phyloP scores from a whole-genome alignment of 2,888 invertebrate genomes.

The Lydus trimaculatus region DNA sequence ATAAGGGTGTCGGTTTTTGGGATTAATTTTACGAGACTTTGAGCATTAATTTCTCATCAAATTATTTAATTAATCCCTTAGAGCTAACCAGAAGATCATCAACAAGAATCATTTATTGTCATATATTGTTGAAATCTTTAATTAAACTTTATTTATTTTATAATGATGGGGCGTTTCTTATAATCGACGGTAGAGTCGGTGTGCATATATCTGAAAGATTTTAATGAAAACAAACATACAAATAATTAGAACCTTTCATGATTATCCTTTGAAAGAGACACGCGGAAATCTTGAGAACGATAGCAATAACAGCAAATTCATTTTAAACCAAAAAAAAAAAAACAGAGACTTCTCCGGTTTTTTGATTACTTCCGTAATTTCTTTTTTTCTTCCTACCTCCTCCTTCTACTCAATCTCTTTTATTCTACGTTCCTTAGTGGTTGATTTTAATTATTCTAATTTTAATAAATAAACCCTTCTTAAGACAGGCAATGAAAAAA shows the following conservation, averaged over 20 bases:
- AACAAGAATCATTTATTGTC: slow-evolving; percentile 16
- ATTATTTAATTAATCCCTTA: slow-evolving; percentile 26
- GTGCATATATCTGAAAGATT: slow-evolving; percentile 16
- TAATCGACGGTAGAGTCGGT: neutral
- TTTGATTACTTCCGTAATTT: slow-evolving; percentile 4
- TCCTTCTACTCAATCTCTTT: neutral
- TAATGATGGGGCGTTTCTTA: neutral
- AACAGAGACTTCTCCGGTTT: neutral
- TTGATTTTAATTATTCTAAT: slow-evolving; percentile 33
- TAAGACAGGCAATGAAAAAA: slow-evolving; percentile 50
- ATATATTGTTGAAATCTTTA: slow-evolving; percentile 17
- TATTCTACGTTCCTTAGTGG: neutral
- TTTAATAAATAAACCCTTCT: slow-evolving; percentile 47
- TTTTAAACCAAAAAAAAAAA: neutral
- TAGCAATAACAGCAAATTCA: neutral
- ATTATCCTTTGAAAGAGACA: slow-evolving; percentile 13
- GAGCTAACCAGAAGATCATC: slow-evolving; percentile 9
- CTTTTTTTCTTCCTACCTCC: neutral
- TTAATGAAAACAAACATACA: slow-evolving; percentile 26
- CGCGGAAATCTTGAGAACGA: neutral
- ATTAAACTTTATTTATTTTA: slow-evolving; percentile 27
- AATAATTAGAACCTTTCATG: slow-evolving; percentile 20
- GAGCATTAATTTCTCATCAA: slow-evolving; percentile 30
- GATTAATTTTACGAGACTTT: slow-evolving; percentile 28
- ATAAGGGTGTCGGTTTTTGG: too few relatives aligned